Conservation (phyloP, 2,797 vertebrate genomes). For the Macropodus opercularis region DNA sequence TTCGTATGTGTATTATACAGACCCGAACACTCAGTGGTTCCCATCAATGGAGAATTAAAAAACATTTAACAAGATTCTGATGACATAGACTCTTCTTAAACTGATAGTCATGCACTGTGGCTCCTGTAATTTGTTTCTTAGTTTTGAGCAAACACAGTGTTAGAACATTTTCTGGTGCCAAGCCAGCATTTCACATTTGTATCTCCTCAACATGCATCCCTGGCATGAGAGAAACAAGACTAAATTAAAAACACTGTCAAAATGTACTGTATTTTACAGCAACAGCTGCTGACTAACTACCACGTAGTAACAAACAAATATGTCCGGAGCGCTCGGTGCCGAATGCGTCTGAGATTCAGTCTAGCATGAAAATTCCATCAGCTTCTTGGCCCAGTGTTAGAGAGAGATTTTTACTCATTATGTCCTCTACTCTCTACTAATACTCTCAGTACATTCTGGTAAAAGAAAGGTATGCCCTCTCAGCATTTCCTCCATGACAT, state of each 20-base stretch:
- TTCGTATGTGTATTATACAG: constrained; percentile 23
- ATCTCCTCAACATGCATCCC: constrained; percentile 10
- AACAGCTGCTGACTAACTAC: constrained; percentile 56
- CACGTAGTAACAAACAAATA: constrained; percentile 59
- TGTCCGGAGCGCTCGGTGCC: constrained; percentile 50
- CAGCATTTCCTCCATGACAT: constrained; percentile 64
- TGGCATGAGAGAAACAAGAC: constrained; percentile 1
- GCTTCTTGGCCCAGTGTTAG: constrained; percentile 61
- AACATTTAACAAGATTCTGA: constrained; percentile 23
- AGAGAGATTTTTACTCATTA: constrained; percentile 71
- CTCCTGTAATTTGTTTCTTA: constrained; percentile 42
- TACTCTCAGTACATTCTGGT: constrained; percentile 66
- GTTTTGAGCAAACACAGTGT: constrained; percentile 22
- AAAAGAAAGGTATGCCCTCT: constrained; percentile 64
- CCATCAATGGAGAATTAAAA: constrained; percentile 28
- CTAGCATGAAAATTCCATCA: constrained; percentile 72
- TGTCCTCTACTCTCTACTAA: constrained; percentile 64
- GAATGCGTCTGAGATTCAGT: constrained; percentile 62
- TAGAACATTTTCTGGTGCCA: constrained; percentile 4
- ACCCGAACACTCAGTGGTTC: constrained; percentile 11
- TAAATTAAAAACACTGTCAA: background rate
- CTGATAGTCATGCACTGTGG: constrained; percentile 24
- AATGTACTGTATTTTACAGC: constrained; percentile 44
- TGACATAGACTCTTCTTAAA: constrained; percentile 37
- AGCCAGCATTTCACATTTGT: constrained; percentile 12